A percentile compares a stretch with the other conserved stretches of the same genome.
phyloP scores from a whole-genome alignment of 2,797 vertebrate species.

The Paguma larvata region DNA sequence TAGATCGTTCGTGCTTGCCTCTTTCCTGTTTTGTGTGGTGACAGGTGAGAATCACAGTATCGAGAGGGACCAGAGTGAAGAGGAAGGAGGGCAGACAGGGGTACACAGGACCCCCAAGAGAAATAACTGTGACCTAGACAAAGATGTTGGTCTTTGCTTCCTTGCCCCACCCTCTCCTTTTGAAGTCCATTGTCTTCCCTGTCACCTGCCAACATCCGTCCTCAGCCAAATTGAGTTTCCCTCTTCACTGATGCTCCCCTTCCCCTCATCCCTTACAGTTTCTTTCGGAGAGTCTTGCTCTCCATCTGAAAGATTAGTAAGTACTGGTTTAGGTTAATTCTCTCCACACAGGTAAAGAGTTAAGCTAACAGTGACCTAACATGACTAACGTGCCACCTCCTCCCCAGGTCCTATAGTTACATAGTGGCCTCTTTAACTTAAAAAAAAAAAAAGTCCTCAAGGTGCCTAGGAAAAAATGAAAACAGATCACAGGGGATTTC shows the following conservation, averaged over 20 bases:
- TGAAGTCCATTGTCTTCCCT: slow-evolving; percentile 33
- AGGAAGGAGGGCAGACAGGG: neutral
- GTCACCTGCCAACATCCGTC: neutral
- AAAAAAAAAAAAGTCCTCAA: neutral
- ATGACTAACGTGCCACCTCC: neutral
- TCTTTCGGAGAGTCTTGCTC: slow-evolving; percentile 8
- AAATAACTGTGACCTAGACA: slow-evolving; percentile 17
- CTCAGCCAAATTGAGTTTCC: slow-evolving; percentile 9
- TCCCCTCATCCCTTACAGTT: neutral
- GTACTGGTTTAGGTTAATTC: neutral
- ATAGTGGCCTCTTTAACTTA: slow-evolving; percentile 12
- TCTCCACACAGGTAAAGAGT: slow-evolving; percentile 13
- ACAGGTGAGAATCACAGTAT: neutral
- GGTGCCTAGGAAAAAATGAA: slow-evolving; percentile 42
- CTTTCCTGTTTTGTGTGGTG: neutral
- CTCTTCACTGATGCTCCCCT: neutral
- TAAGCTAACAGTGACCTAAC: slow-evolving; percentile 7
- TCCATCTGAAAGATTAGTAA: slow-evolving; percentile 28
- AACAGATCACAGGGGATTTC: neutral
- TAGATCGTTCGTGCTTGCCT: neutral
- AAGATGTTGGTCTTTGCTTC: neutral
- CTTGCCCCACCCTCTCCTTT: neutral
- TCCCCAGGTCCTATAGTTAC: slow-evolving; percentile 2
- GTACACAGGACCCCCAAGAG: neutral
- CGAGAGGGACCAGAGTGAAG: neutral